Base-by-base conservation (phyloP, 1,140 invertebrate genomes). In the Brachionus angularis region DNA sequence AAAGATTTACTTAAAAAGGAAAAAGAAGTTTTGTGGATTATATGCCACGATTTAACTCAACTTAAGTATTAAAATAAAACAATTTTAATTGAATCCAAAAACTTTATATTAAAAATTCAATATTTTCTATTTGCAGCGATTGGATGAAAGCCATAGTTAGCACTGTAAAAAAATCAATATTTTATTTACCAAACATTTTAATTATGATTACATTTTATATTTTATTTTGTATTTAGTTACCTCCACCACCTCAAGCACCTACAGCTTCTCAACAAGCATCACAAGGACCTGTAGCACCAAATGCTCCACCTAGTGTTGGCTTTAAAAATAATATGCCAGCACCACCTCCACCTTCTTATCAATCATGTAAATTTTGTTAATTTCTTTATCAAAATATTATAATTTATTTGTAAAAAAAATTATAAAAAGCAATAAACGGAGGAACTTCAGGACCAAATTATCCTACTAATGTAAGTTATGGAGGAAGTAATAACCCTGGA, bases 71-170 rank as follows among this genome's bases (percentile, higher is more conserved):
- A n/a, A n/a, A n/a, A n/a, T n/a, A n/a, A n/a, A n/a, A n/a, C n/a
- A n/a, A n/a, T n/a, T n/a, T n/a, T n/a, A n/a, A n/a, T n/a, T n/a
- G n/a, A n/a, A n/a, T n/a, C n/a, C n/a, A n/a, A n/a, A 34, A 27
- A 16, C 18, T 49, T 33, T 33, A 23, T 1, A 44, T 23, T 23
- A 8, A 34, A 21, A 25, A 31, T 8, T 21, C 5, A 10, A 29
- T 18, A 7, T 34, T 21, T 47, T 67, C 10, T 18, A 12, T 31
- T 25, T 50, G 1, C 16, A 70, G 67, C 52, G 67, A 70, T 39
- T 70, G 67, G 67, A 70, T 70, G 67, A 70, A 70, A 44, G 34
- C 47, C 8, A 70, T 70, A 10, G 67, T 70, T 25, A 50, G 46
- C 46, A 70, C 67, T 18, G 46, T 70, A 70, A 18, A 23, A 16